These are phyloP conservation scores for Bombus pascuorum DNA, from an alignment of 1,140 invertebrate species.

Conservation along the genomic window DNA sequence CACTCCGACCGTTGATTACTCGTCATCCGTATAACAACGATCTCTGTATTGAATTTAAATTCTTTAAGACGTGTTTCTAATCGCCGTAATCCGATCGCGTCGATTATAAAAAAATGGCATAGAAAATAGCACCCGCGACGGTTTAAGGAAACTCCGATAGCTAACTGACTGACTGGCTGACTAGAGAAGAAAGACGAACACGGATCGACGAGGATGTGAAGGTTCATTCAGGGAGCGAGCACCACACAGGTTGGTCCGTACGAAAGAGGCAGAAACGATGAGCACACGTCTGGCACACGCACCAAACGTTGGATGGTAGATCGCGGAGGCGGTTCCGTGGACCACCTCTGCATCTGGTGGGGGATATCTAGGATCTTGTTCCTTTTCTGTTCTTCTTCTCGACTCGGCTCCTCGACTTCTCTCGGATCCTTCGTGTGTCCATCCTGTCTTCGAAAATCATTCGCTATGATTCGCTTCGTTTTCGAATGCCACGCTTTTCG, in stretches of 20 bases:
- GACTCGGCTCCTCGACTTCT: background rate
- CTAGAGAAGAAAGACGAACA: constrained; percentile 62
- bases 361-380: constrained; percentile 73
- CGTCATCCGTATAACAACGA: too few relatives aligned
- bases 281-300: constrained; percentile 73
- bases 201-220: constrained; percentile 45
- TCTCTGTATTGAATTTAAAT: background rate
- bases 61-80: background rate
- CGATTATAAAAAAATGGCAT: background rate
- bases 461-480: background rate
- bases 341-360: constrained; percentile 77
- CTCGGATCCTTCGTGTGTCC: constrained; percentile 6
- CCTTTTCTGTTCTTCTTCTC: constrained; percentile 55
- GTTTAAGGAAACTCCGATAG: constrained; percentile 67
- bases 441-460: background rate
- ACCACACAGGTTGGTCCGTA: constrained; percentile 71
- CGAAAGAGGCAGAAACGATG: constrained; percentile 68
- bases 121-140: constrained; percentile 35
- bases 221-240: constrained; percentile 41
- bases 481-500: background rate
- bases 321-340: constrained; percentile 78
- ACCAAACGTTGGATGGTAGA: constrained; percentile 68
- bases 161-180: constrained; percentile 45
- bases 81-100: background rate
- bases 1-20: background rate